Conservation (phyloP, 2,888 invertebrate genomes). For the Phaedon cochleariae region DNA sequence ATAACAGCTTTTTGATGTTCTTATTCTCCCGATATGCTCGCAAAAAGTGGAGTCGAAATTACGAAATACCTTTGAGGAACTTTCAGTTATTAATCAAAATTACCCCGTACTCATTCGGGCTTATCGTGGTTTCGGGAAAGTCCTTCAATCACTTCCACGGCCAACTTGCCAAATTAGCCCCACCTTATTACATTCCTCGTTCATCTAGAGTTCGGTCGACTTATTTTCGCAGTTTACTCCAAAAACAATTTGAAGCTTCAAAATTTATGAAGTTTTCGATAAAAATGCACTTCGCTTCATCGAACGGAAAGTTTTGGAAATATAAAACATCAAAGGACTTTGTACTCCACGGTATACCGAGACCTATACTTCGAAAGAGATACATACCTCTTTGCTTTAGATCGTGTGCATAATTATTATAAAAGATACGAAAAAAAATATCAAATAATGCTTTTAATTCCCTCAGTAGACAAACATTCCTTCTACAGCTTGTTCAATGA, state of each 20-base stretch:
- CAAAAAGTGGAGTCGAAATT: conserved; percentile 37
- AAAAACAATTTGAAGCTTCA: conserved; percentile 1
- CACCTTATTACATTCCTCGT: conserved; percentile 11
- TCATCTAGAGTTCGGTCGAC: neutral
- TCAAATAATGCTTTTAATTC: too few relatives aligned
- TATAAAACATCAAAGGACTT: neutral
- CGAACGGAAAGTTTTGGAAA: neutral
- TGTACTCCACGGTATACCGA: neutral
- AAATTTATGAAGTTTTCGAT: neutral
- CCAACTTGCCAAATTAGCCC: neutral
- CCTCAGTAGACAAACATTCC: too few relatives aligned
- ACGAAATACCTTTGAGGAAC: conserved; percentile 38
- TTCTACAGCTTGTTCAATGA: too few relatives aligned
- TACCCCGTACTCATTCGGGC: conserved; percentile 16
- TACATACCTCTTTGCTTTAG: too few relatives aligned
- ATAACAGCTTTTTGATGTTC: conserved; percentile 19
- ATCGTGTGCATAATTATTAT: too few relatives aligned
- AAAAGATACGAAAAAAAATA: too few relatives aligned
- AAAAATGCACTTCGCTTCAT: neutral
- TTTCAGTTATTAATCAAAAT: conserved; percentile 43
- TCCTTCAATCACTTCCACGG: conserved; percentile 24
- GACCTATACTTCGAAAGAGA: too few relatives aligned
- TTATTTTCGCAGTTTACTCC: neutral
- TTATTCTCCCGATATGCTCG: conserved; percentile 1
- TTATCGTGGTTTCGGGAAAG: conserved; percentile 25